Base-by-base conservation (phyloP, 2,888 invertebrate species). In the Lepidochrysops patricia region DNA sequence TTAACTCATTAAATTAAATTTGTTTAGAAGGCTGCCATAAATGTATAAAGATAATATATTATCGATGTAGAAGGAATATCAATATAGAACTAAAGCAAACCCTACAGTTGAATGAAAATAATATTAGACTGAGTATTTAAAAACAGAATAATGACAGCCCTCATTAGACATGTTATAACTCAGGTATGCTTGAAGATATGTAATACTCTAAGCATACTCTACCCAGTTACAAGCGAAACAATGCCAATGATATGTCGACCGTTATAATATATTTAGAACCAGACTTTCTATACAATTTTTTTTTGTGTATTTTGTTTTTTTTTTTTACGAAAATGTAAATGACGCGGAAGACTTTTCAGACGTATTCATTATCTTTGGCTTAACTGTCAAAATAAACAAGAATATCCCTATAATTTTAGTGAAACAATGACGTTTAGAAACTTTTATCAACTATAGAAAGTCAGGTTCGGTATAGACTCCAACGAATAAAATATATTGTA, bases 201-300 rank as follows among this genome's bases (percentile, higher is more conserved):
- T 68, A 69, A 70, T 71, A 74, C 74, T 69, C 70, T 43, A 75
- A 67, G 77, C 77, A 78, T 76, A 77, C 72, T 74, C 78, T 72
- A 72, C 76, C 65, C 65, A 62, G 63, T 78, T 74, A 75, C 77
- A 84, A 85, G 84, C 82, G 75, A 82, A 85, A 86, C 84, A 84
- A 85, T 79, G 82, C 79, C 66, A 80, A 84, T 87, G 86, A 86
- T 87, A 87, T 86, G 87, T 88, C 64, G 72, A 75, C 73, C 78
- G 75, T 77, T 82, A 83, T 72, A 76, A 60, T 61, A 62, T 57
- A 72, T 78, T 73, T 76, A 75, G 71, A 66, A 75, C 71, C 72
- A 73, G 35, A 35, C 58, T 34, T 34, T 50, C 50, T 34, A 23
- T 37, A 65, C 60, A 60, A 19, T 57, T n/a, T 15, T 34, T 27